These are phyloP conservation scores for Gerris lacustris DNA, from an alignment of 2,888 invertebrate species.

Conservation along the genomic window DNA sequence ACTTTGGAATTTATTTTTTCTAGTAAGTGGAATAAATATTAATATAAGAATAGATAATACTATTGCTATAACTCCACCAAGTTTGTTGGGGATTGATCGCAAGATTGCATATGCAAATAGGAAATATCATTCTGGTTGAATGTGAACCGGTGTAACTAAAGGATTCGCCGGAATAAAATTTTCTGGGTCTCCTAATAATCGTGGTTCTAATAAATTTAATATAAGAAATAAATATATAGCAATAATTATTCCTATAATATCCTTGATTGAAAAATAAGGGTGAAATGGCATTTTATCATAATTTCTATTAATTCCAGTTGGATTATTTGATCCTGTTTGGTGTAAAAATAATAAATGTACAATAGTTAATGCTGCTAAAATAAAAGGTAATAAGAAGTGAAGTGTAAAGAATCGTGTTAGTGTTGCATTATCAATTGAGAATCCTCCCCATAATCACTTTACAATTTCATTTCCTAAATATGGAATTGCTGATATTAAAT, in stretches of 20 bases:
- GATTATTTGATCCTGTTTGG: conserved; percentile 55
- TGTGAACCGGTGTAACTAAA: conserved; percentile 56
- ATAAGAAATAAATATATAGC: conserved; percentile 32
- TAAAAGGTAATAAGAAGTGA: conserved; percentile 60
- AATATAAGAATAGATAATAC: conserved; percentile 54
- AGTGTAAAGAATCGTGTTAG: conserved; percentile 44
- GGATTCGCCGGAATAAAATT: conserved; percentile 61
- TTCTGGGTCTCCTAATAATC: conserved; percentile 54
- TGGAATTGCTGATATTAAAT: conserved; percentile 57
- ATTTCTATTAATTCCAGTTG: conserved; percentile 51
- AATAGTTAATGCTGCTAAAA: conserved; percentile 48
- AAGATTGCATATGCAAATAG: conserved; percentile 70
- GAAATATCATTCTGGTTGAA: conserved; percentile 77
- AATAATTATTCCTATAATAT: conserved; percentile 50
- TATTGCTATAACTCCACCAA: conserved; percentile 59
- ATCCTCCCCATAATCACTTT: conserved; percentile 63
- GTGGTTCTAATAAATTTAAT: conserved; percentile 45
- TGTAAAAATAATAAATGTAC: conserved; percentile 54
- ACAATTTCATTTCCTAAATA: conserved; percentile 51
- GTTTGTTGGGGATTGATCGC: conserved; percentile 66
- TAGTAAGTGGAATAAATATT: conserved; percentile 47
- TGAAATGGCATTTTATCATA: conserved; percentile 57
- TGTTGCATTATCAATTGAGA: conserved; percentile 59
- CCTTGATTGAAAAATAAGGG: conserved; percentile 52
- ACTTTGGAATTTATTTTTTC: conserved; percentile 46